Percentiles rank a stretch among this genome's conserved stretches.
Conservation (phyloP, 2,797 vertebrate genomes). For the Aselliscus stoliczkanus region DNA sequence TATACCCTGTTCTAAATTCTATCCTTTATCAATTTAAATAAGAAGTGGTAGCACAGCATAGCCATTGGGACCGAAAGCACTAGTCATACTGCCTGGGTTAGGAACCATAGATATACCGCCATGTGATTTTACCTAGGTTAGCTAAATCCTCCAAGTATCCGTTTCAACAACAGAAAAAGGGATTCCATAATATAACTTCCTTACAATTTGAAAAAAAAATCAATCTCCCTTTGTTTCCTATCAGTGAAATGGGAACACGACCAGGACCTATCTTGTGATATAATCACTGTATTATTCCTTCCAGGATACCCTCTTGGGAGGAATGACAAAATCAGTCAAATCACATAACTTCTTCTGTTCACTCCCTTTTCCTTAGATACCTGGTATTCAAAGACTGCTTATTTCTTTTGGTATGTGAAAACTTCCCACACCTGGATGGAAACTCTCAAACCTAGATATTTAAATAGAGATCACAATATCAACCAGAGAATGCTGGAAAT, state of each 20-base stretch:
- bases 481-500: background rate
- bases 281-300: background rate
- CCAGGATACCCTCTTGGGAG: background rate
- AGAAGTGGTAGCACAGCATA: background rate
- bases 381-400: conserved; percentile 36
- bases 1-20: background rate
- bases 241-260: background rate
- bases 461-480: conserved; percentile 9
- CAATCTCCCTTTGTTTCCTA: background rate
- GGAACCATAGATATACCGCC: no score
- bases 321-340: background rate
- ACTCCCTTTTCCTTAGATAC: background rate
- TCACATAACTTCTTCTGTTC: background rate
- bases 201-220: background rate
- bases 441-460: conserved; percentile 21
- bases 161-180: background rate
- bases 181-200: background rate
- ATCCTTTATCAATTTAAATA: background rate
- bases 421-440: background rate
- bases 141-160: background rate
- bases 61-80: background rate
- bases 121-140: background rate
- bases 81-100: background rate
- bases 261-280: background rate
- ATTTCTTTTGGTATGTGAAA: conserved; percentile 12